phyloP scores from a whole-genome alignment of 2,888 invertebrate genomes.

The Troilus luridus region DNA sequence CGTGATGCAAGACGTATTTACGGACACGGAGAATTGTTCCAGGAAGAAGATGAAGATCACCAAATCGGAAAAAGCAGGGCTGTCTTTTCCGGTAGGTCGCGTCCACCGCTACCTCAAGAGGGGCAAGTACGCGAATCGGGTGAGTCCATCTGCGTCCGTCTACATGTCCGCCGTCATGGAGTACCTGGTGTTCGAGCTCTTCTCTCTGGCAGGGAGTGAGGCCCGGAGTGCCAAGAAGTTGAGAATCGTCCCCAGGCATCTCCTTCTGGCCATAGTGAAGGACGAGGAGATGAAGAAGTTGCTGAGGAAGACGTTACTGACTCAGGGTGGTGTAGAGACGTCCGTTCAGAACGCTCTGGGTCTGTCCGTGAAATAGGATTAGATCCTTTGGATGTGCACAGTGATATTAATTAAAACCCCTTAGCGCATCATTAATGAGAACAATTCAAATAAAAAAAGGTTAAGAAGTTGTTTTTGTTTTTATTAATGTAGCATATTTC shows the following conservation, averaged over 20 bases:
- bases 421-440: neutral
- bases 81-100: neutral
- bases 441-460: neutral
- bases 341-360: neutral
- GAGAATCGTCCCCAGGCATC: constrained; percentile 9
- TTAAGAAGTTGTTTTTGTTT: too few species aligned
- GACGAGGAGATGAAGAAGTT: constrained; percentile 30
- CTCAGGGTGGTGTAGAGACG: neutral
- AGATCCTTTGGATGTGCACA: neutral
- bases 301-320: neutral
- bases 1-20: neutral
- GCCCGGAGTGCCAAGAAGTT: neutral
- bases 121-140: neutral
- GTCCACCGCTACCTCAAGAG: neutral
- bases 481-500: too few species aligned
- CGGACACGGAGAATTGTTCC: neutral
- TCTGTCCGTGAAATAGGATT: neutral
- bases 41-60: neutral
- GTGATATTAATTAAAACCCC: neutral
- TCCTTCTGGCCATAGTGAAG: neutral
- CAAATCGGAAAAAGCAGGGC: neutral
- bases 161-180: constrained; percentile 34
- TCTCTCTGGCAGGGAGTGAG: neutral
- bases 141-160: neutral
- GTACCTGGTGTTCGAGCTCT: neutral